A percentile compares a stretch with the other conserved stretches of the same genome.
phyloP scores from a whole-genome alignment of 2,888 invertebrate species.

The Caenorhabditis becei region DNA sequence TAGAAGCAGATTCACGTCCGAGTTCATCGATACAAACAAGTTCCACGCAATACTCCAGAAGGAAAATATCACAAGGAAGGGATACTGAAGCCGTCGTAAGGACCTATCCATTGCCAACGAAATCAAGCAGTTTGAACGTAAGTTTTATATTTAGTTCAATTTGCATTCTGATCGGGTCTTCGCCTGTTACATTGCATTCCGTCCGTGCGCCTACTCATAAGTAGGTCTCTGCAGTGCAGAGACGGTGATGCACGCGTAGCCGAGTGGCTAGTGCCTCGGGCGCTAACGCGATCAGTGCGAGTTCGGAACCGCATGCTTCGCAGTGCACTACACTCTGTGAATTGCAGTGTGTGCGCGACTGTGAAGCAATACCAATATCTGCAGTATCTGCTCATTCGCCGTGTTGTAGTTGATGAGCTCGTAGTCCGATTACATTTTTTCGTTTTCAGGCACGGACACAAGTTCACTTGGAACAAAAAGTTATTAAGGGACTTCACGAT shows the following conservation, averaged over 20 bases:
- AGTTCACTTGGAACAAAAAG: background rate
- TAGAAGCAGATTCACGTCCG: constrained; percentile 2
- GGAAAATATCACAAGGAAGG: constrained; percentile 18
- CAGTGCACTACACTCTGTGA: constrained; percentile 41
- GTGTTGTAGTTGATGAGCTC: constrained; percentile 59
- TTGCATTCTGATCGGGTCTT: background rate
- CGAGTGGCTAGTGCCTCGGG: constrained; percentile 37
- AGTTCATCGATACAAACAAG: constrained; percentile 3
- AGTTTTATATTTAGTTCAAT: no score
- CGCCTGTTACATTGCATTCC: background rate
- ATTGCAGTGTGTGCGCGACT: constrained; percentile 54
- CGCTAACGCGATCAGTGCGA: background rate
- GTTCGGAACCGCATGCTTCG: constrained; percentile 49
- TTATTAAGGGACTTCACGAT: background rate
- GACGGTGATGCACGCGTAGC: constrained; percentile 43
- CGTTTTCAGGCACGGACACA: constrained; percentile 33
- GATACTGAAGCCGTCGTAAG: constrained; percentile 41
- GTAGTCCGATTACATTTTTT: constrained; percentile 60
- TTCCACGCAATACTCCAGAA: constrained; percentile 12
- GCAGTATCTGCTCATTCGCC: constrained; percentile 63
- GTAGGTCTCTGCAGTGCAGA: background rate
- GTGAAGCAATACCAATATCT: constrained; percentile 57
- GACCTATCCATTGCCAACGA: constrained; percentile 29
- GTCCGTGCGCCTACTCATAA: background rate
- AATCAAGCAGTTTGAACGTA: constrained; percentile 3